These are phyloP conservation scores for Erythrocercus mccallii DNA, from an alignment of 2,113 vertebrate genomes.

Conservation along the genomic window DNA sequence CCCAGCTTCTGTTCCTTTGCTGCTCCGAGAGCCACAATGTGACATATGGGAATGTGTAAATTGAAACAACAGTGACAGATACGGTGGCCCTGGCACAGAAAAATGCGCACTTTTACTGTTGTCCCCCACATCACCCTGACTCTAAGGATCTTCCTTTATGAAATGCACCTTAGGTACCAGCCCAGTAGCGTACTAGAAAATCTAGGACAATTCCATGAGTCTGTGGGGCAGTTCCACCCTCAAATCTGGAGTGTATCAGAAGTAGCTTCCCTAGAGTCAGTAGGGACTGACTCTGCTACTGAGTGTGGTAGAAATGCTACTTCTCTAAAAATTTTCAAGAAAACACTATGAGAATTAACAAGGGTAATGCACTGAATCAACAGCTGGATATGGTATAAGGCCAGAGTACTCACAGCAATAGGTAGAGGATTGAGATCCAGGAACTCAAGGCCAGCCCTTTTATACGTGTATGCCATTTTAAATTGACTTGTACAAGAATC, in stretches of 20 bases:
- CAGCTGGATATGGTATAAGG: not conserved
- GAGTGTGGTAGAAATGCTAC: not conserved
- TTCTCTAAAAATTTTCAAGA: not conserved
- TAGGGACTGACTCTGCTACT: not conserved
- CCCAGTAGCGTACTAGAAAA: not conserved
- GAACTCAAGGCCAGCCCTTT: not conserved
- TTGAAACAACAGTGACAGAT: not conserved
- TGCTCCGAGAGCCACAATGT: not conserved
- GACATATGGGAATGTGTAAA: not conserved
- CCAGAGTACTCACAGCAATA: not conserved
- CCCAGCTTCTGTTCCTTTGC: not conserved
- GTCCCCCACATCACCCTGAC: not conserved
- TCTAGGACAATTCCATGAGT: not conserved
- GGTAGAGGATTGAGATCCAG: not conserved
- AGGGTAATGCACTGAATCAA: not conserved
- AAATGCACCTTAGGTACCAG: constrained; percentile 5
- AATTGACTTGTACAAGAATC: not conserved
- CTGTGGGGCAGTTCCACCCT: not conserved
- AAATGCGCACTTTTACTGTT: not conserved
- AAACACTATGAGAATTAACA: not conserved
- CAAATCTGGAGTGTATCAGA: not conserved
- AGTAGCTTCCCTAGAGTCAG: not conserved
- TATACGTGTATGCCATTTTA: not conserved
- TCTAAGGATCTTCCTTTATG: not conserved
- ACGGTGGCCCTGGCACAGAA: not conserved